Conservation (phyloP, 2,113 vertebrate genomes). For the Perca flavescens region DNA sequence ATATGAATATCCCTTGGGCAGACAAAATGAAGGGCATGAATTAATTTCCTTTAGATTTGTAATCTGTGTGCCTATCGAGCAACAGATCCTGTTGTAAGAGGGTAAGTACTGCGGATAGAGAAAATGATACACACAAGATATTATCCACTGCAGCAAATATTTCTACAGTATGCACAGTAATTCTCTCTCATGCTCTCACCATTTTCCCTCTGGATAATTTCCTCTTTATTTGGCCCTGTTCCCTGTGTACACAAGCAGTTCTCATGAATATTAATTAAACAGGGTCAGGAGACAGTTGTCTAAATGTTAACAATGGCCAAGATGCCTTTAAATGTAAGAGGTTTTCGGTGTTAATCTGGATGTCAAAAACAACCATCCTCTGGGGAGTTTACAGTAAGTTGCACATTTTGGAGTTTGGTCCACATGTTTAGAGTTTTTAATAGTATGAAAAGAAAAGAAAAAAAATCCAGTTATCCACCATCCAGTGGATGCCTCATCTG, state of each 20-base stretch:
- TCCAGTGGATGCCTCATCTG: constrained; percentile 30
- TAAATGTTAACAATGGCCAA: neutral
- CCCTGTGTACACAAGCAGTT: neutral
- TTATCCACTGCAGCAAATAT: constrained; percentile 11
- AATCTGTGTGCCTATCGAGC: constrained; percentile 49
- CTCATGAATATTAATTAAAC: neutral
- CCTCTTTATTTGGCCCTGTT: neutral
- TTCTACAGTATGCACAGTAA: neutral
- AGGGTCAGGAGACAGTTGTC: neutral
- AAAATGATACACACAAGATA: constrained; percentile 48
- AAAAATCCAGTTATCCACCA: neutral
- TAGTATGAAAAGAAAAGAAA: neutral
- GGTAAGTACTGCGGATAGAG: constrained; percentile 29
- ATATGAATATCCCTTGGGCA: constrained; percentile 50
- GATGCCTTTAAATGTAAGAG: neutral
- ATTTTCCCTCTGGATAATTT: neutral
- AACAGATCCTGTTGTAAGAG: constrained; percentile 52
- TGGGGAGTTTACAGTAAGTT: neutral
- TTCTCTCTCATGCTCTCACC: neutral
- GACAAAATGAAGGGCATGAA: constrained; percentile 55
- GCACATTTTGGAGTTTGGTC: neutral
- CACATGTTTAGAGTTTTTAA: constrained; percentile 1
- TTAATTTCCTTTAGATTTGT: constrained; percentile 65
- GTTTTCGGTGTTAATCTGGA: neutral
- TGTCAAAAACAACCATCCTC: neutral